A percentile compares a stretch with the other conserved stretches of the same genome.
phyloP scores from a whole-genome alignment of 2,113 vertebrate species.

The Thalassoma bifasciatum region DNA sequence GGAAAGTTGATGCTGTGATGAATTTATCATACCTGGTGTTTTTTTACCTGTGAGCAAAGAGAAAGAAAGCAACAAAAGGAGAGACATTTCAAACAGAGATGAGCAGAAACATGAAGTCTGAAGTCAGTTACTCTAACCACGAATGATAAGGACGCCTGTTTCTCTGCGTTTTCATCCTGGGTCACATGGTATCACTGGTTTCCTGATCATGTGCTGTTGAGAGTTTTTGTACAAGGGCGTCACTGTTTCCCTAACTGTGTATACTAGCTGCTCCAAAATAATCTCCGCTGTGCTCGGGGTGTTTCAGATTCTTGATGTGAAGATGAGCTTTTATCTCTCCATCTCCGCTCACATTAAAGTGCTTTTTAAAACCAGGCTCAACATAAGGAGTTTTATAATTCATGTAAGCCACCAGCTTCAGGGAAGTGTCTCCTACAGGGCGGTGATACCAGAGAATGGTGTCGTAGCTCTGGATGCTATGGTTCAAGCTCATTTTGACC shows the following conservation, averaged over 20 bases:
- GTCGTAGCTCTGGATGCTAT: slow-evolving; percentile 46
- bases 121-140: too few species aligned
- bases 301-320: slow-evolving; percentile 30
- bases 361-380: slow-evolving; percentile 12
- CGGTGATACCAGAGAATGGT: slow-evolving; percentile 70
- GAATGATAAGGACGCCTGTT: neutral
- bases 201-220: slow-evolving; percentile 5
- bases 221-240: slow-evolving; percentile 61
- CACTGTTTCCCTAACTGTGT: slow-evolving; percentile 59
- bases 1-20: neutral
- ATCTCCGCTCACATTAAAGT: slow-evolving; percentile 63
- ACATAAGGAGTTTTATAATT: neutral
- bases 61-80: neutral
- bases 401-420: slow-evolving; percentile 56
- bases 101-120: too few species aligned
- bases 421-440: slow-evolving; percentile 23
- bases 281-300: slow-evolving; percentile 50
- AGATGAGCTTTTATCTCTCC: slow-evolving; percentile 47
- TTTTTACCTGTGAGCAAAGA: slow-evolving; percentile 52
- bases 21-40: neutral
- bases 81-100: neutral
- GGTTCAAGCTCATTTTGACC: slow-evolving; percentile 41
- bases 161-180: neutral
- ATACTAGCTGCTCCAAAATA: slow-evolving; percentile 73
- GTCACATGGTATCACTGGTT: slow-evolving; percentile 36